Conservation (phyloP, 2,888 invertebrate species). For the Lepidocyrtoides sp. region DNA sequence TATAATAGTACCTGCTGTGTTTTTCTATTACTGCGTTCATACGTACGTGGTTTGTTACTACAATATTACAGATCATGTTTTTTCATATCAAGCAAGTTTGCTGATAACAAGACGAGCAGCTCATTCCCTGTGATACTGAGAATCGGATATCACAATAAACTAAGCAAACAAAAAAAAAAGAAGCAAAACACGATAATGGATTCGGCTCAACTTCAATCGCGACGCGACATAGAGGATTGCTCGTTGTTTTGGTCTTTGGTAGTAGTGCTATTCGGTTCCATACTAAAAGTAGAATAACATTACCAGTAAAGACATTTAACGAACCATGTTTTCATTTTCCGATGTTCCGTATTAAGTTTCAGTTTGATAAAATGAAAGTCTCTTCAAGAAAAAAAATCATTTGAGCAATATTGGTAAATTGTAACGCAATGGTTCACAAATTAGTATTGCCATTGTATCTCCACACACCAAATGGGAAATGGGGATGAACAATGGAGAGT, state of each 20-base stretch:
- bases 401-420: neutral
- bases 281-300: too few relatives aligned
- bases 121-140: slow-evolving; percentile 52
- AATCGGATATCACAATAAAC: slow-evolving; percentile 78
- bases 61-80: slow-evolving; percentile 23
- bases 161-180: slow-evolving; percentile 67
- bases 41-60: too few relatives aligned
- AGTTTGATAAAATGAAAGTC: neutral
- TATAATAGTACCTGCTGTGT: too few relatives aligned
- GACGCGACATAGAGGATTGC: neutral
- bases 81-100: slow-evolving; percentile 13
- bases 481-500: too few relatives aligned
- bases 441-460: neutral
- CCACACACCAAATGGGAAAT: neutral
- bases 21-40: too few relatives aligned
- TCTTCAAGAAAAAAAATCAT: neutral
- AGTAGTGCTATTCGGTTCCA: neutral
- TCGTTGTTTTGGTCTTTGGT: slow-evolving; percentile 2
- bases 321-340: slow-evolving; percentile 14
- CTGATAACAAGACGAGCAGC: neutral
- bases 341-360: neutral
- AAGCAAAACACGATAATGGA: slow-evolving; percentile 69
- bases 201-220: slow-evolving; percentile 50
- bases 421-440: neutral
- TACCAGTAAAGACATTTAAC: slow-evolving; percentile 15